These are phyloP conservation scores for Pemphredon lugubris DNA, from an alignment of 2,888 invertebrate species.

Conservation along the genomic window DNA sequence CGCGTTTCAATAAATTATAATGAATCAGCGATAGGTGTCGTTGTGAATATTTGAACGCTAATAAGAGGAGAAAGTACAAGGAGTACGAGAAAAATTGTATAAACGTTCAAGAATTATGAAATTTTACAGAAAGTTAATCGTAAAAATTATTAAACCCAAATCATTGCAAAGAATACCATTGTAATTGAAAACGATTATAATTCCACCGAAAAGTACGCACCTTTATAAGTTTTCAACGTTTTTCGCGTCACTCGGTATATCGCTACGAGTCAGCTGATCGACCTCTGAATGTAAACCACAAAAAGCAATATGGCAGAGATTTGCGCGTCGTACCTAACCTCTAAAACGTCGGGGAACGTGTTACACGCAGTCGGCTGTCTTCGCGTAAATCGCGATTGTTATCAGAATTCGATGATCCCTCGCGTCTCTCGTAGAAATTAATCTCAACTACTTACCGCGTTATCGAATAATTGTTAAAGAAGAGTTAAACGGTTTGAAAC, in stretches of 20 bases:
- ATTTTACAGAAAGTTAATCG: no score
- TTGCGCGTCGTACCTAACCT: slow-evolving; percentile 38
- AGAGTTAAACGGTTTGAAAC: not conserved
- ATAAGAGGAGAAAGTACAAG: no score
- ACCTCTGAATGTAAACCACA: slow-evolving; percentile 30
- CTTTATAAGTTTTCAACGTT: no score
- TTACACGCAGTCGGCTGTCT: not conserved
- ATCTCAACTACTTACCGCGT: not conserved
- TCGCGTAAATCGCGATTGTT: slow-evolving; percentile 5
- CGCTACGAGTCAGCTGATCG: slow-evolving; percentile 26
- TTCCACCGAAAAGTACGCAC: no score
- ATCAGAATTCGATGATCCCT: not conserved
- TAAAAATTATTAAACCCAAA: no score
- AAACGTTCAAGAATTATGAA: no score
- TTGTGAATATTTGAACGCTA: no score
- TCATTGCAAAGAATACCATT: no score
- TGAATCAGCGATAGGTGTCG: no score
- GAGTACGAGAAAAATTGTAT: no score
- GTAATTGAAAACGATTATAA: no score
- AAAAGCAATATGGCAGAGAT: slow-evolving; percentile 29
- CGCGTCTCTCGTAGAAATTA: not conserved
- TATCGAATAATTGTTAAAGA: not conserved
- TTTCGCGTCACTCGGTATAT: not conserved
- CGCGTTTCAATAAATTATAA: no score
- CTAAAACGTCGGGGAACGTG: not conserved